Evolutionary conservation across 2,888 invertebrate species (phyloP).

Genomic region (Melinopterus prodromus): DNA sequence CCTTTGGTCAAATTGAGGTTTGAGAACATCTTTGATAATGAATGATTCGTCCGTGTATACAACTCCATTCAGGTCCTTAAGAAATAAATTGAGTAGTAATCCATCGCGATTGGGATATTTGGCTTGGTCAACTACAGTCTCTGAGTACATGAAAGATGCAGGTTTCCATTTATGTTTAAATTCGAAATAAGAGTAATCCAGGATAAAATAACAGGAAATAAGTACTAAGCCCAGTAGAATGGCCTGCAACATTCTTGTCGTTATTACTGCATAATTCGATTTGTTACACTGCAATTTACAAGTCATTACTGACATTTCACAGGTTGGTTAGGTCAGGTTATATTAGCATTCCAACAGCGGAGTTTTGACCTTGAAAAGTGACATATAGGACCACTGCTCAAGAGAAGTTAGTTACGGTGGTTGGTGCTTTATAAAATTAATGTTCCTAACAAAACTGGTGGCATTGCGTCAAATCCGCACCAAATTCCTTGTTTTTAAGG

Average conservation of each 20-base stretch:
- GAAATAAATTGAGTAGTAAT: background rate
- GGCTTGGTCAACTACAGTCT: background rate
- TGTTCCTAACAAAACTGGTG: too few species aligned
- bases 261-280: background rate
- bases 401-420: too few species aligned
- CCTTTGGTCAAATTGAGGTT: background rate
- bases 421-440: too few species aligned
- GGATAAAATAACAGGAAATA: background rate
- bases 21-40: background rate
- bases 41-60: background rate
- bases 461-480: too few species aligned
- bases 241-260: background rate
- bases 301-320: background rate
- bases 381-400: too few species aligned
- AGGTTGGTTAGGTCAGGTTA: background rate
- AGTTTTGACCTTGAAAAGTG: too few species aligned
- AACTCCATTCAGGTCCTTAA: background rate
- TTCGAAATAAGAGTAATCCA: background rate
- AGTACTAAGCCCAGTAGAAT: background rate
- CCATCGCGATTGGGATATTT: background rate
- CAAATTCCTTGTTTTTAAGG: too few species aligned
- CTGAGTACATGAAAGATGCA: background rate
- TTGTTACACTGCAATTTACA: background rate
- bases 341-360: background rate
- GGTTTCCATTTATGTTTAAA: background rate